Evolutionary conservation across 2,888 invertebrate species (phyloP).

Genomic region (Drosophila neutralis): DNA sequence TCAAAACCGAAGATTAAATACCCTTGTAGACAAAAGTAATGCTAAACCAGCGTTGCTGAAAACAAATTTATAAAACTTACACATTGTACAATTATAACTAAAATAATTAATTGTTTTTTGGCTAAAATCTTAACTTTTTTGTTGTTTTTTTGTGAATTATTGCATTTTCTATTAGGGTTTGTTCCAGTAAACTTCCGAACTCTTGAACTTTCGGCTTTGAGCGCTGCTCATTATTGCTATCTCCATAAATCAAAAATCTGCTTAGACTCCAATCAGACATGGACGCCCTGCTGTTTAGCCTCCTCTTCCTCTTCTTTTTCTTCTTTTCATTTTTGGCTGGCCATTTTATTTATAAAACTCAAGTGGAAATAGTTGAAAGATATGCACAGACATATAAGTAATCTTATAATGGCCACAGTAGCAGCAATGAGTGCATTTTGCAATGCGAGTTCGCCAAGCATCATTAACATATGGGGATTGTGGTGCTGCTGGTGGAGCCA

Average conservation of each 20-base stretch:
- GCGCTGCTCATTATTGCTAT: constrained; percentile 9
- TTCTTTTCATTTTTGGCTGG: constrained; percentile 12
- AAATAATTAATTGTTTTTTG: background rate
- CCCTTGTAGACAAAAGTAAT: background rate
- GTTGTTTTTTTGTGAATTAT: background rate
- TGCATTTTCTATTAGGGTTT: constrained; percentile 24
- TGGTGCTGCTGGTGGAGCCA: constrained; percentile 16
- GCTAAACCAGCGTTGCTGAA: background rate
- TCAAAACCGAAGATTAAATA: background rate
- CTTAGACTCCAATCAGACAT: constrained; percentile 27
- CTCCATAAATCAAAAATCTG: constrained; percentile 45
- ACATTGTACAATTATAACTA: background rate
- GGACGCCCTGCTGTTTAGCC: constrained; percentile 46
- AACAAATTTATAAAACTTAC: background rate
- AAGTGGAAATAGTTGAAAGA: constrained; percentile 59
- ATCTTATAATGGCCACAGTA: constrained; percentile 32
- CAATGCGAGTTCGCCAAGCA: constrained; percentile 46
- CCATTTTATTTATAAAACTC: constrained; percentile 61
- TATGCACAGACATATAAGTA: constrained; percentile 25
- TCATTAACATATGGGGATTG: constrained; percentile 53
- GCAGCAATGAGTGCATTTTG: constrained; percentile 37
- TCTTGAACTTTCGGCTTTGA: constrained; percentile 44
- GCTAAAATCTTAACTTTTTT: background rate
- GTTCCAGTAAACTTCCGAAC: constrained; percentile 57
- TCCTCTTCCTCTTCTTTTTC: background rate